Base-by-base conservation (phyloP, 1,140 invertebrate genomes). In the Magallana angulata region DNA sequence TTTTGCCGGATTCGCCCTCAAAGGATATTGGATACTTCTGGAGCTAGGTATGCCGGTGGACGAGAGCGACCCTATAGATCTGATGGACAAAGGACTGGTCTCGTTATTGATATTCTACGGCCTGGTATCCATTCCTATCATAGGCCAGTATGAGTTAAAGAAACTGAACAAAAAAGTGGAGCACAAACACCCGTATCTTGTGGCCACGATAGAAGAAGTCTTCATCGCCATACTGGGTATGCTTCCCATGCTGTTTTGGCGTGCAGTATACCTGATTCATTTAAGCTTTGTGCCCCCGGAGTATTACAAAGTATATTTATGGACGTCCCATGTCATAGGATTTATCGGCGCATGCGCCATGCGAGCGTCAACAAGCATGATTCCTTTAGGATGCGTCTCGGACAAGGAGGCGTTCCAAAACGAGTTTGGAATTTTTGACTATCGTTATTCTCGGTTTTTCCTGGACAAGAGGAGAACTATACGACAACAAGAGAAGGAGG, bases 61-160 rank as follows among this genome's bases (percentile, higher is more conserved):
- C 9, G 48, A 57, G 57, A 24, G 16, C 48, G 57, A 82, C 16
- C 57, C 81, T 1, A 57, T 24, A 7, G 81, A 82, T 57, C 8
- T 57, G 14, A 24, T 82, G 48, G 48, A 58, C 56, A 57, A 5
- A 3, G 81, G 81, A 0, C 16, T 82, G 11, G n/a, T 58, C n/a
- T 82, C 81, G n/a, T 82, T 82, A 24, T 24, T 82, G 48, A 82
- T 82, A 57, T 82, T 82, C 81, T 82, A 82, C 18, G 81, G 81
- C 2, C 57, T 82, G 16, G 57, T 82, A 6, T n/a, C 57, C 57
- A 57, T 82, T 18, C 81, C 81, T n/a, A 24, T 82, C 57, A 58
- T 82, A 7, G 81, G 81, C 8, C 81, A 82, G 14, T 82, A 57
- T 30, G 81, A 82, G 57, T 56, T 82, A 0, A 57, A 24, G n/a